Base-by-base conservation (phyloP, 2,113 vertebrate genomes). In the Tyto alba region DNA sequence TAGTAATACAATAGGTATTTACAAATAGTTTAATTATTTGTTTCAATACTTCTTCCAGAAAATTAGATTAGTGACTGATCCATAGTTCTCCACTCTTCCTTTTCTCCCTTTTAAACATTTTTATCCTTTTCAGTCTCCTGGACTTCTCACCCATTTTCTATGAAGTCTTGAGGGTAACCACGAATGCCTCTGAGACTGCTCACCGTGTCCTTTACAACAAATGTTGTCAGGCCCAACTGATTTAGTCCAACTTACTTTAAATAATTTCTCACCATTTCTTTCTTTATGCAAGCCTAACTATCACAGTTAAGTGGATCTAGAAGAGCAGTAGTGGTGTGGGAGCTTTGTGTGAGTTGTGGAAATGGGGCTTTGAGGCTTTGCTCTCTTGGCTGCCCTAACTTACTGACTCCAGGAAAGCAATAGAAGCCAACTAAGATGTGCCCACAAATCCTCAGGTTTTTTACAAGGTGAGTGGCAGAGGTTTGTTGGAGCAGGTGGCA, bases 141-240 rank as follows among this genome's bases (percentile, higher is more conserved):
- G 10, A 45, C 25, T 80, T 83, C 43, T 86, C 0, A 3, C 6
- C 2, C 0, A 0, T 17, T 38, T 76, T 60, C 41, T 68, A 0
- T 20, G 9, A 66, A 87, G 10, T n/a, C 41, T 27, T 53, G 41
- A 77, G 38, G 27, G 16, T 26, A 60, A 73, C 30, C 4, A n/a
- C 29, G 40, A 26, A 18, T 47, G 34, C 27, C 34, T 60, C 30
- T 68, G 30, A 88, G 23, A 56, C 13, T 40, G 60, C 47, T 68
- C 25, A 19, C 62, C 2, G 2, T 7, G 7, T 59, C 20, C 75
- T 48, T 88, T 11, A 40, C 23, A 57, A n/a, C 25, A 60, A 13
- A 48, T 11, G 4, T 36, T 55, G 11, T 56, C 57, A 83, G 38
- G 43, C 40, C 34, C 29, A 60, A n/a, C 30, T 36, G 13, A 48